Conservation (phyloP, 2,797 vertebrate genomes). For the Furcifer pardalis region DNA sequence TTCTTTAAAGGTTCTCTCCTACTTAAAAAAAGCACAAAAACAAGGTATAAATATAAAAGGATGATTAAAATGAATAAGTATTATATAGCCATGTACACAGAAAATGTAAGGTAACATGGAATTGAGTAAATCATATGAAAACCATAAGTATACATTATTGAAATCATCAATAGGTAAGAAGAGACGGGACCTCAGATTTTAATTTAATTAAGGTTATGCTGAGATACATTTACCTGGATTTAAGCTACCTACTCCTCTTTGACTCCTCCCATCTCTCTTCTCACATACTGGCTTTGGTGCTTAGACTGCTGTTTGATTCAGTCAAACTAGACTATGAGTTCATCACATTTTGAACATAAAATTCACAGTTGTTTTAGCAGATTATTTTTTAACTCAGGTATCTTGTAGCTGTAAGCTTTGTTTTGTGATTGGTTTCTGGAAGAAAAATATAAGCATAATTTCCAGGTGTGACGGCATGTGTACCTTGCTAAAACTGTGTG, state of each 20-base stretch:
- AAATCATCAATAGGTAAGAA: not conserved
- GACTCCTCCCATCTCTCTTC: not conserved
- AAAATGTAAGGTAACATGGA: not conserved
- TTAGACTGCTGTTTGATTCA: not conserved
- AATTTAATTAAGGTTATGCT: not conserved
- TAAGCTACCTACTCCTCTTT: too few species aligned
- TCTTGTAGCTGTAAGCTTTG: too few species aligned
- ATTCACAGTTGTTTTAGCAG: too few species aligned
- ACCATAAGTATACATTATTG: not conserved
- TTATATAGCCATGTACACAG: not conserved
- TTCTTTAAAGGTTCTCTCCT: not conserved
- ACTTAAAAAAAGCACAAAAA: not conserved
- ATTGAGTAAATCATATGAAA: slow-evolving; percentile 17
- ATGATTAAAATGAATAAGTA: not conserved
- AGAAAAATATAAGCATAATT: too few species aligned
- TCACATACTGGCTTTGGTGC: not conserved
- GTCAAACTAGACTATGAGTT: not conserved
- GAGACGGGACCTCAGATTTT: not conserved
- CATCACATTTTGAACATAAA: too few species aligned
- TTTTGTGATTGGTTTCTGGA: too few species aligned
- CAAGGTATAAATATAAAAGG: slow-evolving; percentile 10
- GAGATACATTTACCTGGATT: not conserved
- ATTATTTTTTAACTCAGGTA: too few species aligned
- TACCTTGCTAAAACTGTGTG: too few species aligned
- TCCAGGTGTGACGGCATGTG: too few species aligned